Base-by-base conservation (phyloP, 2,113 vertebrate species). In the Octodon degus region DNA sequence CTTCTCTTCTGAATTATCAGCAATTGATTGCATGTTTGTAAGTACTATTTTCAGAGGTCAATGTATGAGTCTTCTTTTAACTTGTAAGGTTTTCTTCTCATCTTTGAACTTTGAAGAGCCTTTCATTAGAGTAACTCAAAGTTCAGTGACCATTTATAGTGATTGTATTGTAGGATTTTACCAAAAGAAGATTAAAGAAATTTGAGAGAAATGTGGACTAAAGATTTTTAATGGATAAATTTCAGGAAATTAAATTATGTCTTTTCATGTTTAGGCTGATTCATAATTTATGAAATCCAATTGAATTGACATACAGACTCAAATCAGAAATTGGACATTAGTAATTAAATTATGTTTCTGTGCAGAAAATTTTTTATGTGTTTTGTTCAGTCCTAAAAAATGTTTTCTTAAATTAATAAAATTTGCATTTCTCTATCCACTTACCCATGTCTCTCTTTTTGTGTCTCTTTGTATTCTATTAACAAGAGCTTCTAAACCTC, bases 31-130 rank as follows among this genome's bases (percentile, higher is more conserved):
- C n/a, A 72, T 95, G 47, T 89, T 50, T 50, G 43, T 79, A 88
- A 94, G 37, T 58, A 43, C 63, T 89, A 20, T 19, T n/a, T 27
- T 55, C 63, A 93, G 87, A 97, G 94, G 89, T 97, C 84, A 94
- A 65, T 63, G 95, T 93, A 58, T 55, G 11, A 97, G 13, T 50
- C 37, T 92, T 95, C 10, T 62, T 96, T 94, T 92, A 24, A 84
- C 55, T 68, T 77, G 43, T 91, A 80, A 91, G 50, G 17, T 9
- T 90, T 96, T 87, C 80, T 62, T 22, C 27, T 47, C 11, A 94
- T 83, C 86, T 96, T 96, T 96, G 22, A 50, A 50, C 43, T 79
- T 79, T 30, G 74, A 79, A 50, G 76, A 79, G 40, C 2, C 60
- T 90, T 90, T 94, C 82, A 89, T 96, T 92, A 87, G 34, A 50